These are phyloP conservation scores for Hydrocynus forskahlii DNA, from an alignment of 2,797 vertebrate genomes.

Conservation along the genomic window DNA sequence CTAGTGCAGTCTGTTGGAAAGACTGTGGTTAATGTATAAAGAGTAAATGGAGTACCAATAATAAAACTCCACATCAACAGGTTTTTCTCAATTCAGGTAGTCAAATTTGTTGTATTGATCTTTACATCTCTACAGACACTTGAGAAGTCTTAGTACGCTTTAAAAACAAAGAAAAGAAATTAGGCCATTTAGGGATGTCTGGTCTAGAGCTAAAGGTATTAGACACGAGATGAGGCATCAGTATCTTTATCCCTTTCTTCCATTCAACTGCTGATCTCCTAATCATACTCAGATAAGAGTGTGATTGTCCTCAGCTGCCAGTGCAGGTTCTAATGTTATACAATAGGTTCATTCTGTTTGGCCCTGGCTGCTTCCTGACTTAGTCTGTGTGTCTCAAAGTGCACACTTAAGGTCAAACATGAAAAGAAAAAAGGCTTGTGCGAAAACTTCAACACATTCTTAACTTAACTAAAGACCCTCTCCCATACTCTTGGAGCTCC, in stretches of 20 bases:
- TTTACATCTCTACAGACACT: not conserved
- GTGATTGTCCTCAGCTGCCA: slow-evolving; percentile 42
- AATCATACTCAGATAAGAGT: slow-evolving; percentile 37
- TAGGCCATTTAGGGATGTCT: not conserved
- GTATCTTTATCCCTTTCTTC: slow-evolving; percentile 9
- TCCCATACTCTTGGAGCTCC: slow-evolving; percentile 8
- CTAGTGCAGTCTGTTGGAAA: not conserved
- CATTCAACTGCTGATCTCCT: slow-evolving; percentile 1
- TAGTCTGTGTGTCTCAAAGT: slow-evolving; percentile 22
- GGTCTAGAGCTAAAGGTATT: slow-evolving; percentile 13
- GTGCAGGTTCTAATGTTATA: slow-evolving; percentile 28
- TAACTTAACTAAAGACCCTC: slow-evolving; percentile 28
- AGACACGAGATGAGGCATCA: slow-evolving; percentile 11
- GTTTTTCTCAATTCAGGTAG: not conserved
- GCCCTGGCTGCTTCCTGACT: slow-evolving; percentile 27
- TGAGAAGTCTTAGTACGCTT: not conserved
- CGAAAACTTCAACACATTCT: slow-evolving; percentile 26
- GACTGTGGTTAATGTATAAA: no score
- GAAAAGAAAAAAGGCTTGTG: slow-evolving; percentile 23
- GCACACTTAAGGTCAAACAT: slow-evolving; percentile 38
- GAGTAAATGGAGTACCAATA: not conserved
- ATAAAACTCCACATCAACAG: no score
- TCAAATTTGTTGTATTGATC: not conserved
- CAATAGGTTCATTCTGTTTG: slow-evolving; percentile 20
- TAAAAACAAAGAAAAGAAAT: not conserved